A percentile compares a stretch with the other conserved stretches of the same genome.
These are phyloP conservation scores for Orthonyx spaldingii DNA, from an alignment of 2,113 vertebrate genomes.

Conservation along the genomic window DNA sequence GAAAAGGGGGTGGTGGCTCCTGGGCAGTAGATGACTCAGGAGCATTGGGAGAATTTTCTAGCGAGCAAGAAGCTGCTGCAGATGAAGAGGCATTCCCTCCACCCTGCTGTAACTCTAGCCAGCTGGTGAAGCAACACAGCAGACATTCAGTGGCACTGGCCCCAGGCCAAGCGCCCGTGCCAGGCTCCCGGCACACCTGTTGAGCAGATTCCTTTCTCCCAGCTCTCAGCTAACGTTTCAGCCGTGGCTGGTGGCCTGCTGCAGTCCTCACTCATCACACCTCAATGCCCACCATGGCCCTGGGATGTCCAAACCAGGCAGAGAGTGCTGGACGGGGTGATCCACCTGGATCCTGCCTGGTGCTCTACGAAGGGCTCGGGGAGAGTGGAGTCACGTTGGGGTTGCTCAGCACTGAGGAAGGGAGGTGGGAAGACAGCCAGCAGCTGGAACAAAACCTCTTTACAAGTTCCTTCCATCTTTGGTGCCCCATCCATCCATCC, in stretches of 20 bases:
- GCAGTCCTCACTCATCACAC: neutral
- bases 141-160: conserved; percentile 67
- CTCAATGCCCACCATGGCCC: neutral
- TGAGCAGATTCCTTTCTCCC: conserved; percentile 67
- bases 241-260: neutral
- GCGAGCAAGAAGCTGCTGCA: conserved; percentile 20
- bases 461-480: neutral
- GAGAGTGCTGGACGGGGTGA: fast-evolving
- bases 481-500: fast-evolving
- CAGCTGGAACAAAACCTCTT: fast-evolving
- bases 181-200: conserved; percentile 72
- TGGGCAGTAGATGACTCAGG: neutral
- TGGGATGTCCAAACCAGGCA: neutral
- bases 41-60: neutral
- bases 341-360: neutral
- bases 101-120: conserved; percentile 47
- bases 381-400: fast-evolving
- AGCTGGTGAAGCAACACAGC: conserved; percentile 58
- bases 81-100: conserved; percentile 10
- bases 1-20: neutral
- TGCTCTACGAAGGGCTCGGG: neutral
- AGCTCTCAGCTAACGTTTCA: conserved; percentile 59
- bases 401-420: neutral
- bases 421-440: fast-evolving
- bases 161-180: conserved; percentile 42